Conservation (phyloP, 2,113 vertebrate species). For the Phainopepla nitens region DNA sequence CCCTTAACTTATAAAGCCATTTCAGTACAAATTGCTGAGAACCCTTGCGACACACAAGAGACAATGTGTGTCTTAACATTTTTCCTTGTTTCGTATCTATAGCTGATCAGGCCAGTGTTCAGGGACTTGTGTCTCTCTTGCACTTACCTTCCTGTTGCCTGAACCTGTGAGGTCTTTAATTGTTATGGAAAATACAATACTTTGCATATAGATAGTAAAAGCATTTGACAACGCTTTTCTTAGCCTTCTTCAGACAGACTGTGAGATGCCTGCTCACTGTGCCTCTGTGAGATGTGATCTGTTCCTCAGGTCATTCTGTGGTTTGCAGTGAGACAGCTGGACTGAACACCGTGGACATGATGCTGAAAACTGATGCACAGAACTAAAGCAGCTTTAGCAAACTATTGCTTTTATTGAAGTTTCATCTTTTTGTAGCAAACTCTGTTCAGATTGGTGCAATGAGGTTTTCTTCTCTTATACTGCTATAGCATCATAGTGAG, state of each 20-base stretch:
- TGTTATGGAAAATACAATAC: neutral
- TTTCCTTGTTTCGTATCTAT: neutral
- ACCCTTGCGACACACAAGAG: neutral
- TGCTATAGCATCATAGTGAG: neutral
- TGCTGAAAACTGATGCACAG: neutral
- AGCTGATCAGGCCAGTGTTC: neutral
- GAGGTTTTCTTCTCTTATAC: neutral
- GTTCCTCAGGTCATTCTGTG: neutral
- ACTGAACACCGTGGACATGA: fast-evolving
- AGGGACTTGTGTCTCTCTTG: neutral
- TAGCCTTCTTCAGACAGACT: neutral
- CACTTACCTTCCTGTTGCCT: neutral
- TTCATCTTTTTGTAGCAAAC: neutral
- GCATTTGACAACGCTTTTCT: neutral
- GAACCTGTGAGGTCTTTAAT: neutral
- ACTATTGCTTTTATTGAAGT: neutral
- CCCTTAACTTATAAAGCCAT: neutral
- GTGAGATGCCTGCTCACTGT: neutral
- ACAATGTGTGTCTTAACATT: neutral
- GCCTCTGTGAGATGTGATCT: neutral
- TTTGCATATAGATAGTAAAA: neutral
- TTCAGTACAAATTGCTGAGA: neutral
- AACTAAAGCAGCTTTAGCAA: neutral
- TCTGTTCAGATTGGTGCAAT: neutral
- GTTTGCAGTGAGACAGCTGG: neutral